These are phyloP conservation scores for Ricordea florida DNA, from an alignment of 92 coral and sea anemone species.

Conservation along the genomic window DNA sequence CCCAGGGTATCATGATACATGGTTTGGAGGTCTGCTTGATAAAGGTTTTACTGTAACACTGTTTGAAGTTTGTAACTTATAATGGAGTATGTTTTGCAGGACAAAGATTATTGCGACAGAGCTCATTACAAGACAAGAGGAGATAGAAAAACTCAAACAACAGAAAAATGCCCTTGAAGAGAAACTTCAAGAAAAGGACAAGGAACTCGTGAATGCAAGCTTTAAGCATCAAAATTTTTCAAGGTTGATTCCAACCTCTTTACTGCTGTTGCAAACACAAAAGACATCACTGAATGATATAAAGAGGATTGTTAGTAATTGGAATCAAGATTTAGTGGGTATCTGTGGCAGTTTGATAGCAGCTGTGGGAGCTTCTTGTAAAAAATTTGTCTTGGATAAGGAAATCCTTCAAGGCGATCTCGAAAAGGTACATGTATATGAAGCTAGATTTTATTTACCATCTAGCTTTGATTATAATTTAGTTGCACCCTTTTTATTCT, in stretches of 20 bases:
- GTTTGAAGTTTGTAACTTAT: too few species aligned
- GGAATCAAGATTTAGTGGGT: background rate
- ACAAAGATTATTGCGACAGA: conserved; percentile 44
- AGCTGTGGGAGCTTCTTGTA: background rate
- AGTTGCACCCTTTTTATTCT: too few species aligned
- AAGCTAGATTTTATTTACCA: too few species aligned
- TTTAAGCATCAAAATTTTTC: background rate
- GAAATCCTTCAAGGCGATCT: too few species aligned
- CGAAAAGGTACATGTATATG: too few species aligned
- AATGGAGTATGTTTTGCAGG: conserved; percentile 30
- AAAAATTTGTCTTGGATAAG: too few species aligned
- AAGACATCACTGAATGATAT: conserved; percentile 48
- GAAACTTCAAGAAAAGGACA: background rate
- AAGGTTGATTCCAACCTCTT: background rate
- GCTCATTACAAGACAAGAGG: conserved; percentile 44
- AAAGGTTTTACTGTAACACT: too few species aligned
- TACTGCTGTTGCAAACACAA: conserved; percentile 3
- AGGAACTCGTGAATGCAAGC: background rate
- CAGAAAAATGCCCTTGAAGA: background rate
- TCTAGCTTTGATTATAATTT: too few species aligned
- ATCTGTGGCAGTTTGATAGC: background rate
- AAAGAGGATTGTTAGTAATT: conserved; percentile 24
- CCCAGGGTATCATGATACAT: too few species aligned
- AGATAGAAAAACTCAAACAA: conserved; percentile 3
- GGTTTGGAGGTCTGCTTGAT: too few species aligned